Evolutionary conservation across 2,888 invertebrate genomes (phyloP).

Genomic region (Lacanobia oleracea): DNA sequence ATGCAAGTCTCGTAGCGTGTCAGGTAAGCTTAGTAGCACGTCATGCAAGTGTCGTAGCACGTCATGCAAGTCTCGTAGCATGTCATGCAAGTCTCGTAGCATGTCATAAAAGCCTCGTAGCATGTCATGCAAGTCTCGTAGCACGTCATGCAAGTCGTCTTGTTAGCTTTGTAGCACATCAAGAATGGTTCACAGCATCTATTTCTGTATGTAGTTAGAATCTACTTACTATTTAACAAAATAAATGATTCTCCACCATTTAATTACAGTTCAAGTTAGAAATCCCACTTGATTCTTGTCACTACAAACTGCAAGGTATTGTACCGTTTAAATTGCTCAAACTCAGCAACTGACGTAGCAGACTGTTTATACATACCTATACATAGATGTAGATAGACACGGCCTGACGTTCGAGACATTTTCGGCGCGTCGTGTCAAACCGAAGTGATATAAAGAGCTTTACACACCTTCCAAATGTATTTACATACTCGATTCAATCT

Average conservation of each 20-base stretch:
- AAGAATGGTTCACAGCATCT: no score
- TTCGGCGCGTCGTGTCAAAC: conserved; percentile 36
- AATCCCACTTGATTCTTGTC: background rate
- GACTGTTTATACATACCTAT: background rate
- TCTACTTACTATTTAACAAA: background rate
- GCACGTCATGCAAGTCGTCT: background rate
- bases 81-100: background rate
- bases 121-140: background rate
- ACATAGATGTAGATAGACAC: conserved; percentile 1
- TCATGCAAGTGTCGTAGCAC: background rate
- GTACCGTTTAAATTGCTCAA: conserved; percentile 27
- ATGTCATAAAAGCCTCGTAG: background rate
- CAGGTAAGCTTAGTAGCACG: background rate
- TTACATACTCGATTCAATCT: conserved; percentile 52
- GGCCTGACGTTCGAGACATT: conserved; percentile 22
- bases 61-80: background rate
- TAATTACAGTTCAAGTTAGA: background rate
- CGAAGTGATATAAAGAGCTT: conserved; percentile 50
- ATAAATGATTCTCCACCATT: background rate
- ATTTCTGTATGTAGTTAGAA: no score
- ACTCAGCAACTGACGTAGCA: conserved; percentile 4
- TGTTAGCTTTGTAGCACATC: no score
- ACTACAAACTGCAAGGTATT: conserved; percentile 3
- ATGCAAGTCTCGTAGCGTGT: background rate
- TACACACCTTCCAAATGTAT: conserved; percentile 44